Evolutionary conservation across 2,888 invertebrate genomes (phyloP), one percentile per base, ranked within the genome.

Genomic region (Lycia hirtaria): DNA sequence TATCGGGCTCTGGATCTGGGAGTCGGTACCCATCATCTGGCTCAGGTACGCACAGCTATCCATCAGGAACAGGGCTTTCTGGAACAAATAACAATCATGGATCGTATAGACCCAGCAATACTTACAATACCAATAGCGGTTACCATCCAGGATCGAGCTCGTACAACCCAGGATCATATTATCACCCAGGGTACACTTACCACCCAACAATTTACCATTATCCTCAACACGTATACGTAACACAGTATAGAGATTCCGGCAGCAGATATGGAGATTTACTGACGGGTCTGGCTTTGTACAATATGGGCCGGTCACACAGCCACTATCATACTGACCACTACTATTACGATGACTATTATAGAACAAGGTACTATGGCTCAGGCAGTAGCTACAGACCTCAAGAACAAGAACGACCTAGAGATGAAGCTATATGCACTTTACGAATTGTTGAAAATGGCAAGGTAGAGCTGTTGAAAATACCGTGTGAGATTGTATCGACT

Each of bases 401-500:
- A 26, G 61, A 69, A 22, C 68, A 71, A 24, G 62, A 69, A 17
- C 67, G 45, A 38, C 78, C 80, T 10, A 71, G 64, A 45, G 78
- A 83, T 17, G 69, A 75, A 55, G 91, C 91, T 10, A 69, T 62
- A 2, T 92, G 91, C 50, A 67, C 73, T 9, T 73, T 92, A 30
- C 86, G 77, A 68, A 75, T 91, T 7, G 83, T 75, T 54, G 87
- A 90, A 65, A 78, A 83, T 24, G 76, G 74, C 5, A 78, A 74
- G 32, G 49, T 72, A 12, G 77, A 88, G 64, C 62, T 69, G 14
- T 63, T 91, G 10, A 88, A 80, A 68, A 81, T 92, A 65, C 91
- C 91, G 1, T 92, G 91, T 66, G 91, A 87, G 75, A 90, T 90
- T 6, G 90, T 92, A 6, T 88, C 91, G 1, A 92, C 91, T 1